phyloP scores from a whole-genome alignment of 1,140 invertebrate species.

The Aphaenogaster ashmeadi region DNA sequence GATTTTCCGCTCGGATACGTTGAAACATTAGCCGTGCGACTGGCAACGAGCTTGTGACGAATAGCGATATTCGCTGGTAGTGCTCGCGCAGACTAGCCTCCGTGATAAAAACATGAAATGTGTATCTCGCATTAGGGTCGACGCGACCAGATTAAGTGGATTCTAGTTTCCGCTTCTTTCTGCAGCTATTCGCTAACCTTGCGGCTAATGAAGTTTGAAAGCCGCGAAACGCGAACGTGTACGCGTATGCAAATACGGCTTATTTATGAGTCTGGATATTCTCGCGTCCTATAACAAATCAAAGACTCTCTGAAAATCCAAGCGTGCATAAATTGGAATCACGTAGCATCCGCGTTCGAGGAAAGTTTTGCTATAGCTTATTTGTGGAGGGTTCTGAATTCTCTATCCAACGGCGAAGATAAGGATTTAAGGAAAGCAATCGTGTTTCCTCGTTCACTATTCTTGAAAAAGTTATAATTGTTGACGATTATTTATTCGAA shows the following conservation, averaged over 20 bases:
- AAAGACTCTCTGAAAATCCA: slow-evolving; percentile 30
- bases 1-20: slow-evolving; percentile 49
- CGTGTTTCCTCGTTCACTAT: neutral
- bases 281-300: slow-evolving; percentile 29
- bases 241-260: slow-evolving; percentile 19
- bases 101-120: slow-evolving; percentile 50
- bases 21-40: slow-evolving; percentile 25
- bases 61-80: slow-evolving; percentile 14
- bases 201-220: slow-evolving; percentile 52
- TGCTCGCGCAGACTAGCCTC: neutral
- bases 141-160: slow-evolving; percentile 48
- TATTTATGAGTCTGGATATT: slow-evolving; percentile 36
- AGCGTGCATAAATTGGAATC: slow-evolving; percentile 31
- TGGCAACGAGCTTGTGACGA: slow-evolving; percentile 39
- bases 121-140: slow-evolving; percentile 26
- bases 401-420: neutral
- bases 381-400: neutral
- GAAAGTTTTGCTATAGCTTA: neutral
- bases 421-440: neutral
- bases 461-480: neutral
- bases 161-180: slow-evolving; percentile 30
- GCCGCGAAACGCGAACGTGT: slow-evolving; percentile 23
- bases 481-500: neutral
- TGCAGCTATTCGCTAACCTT: neutral
- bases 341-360: neutral